Percentiles rank a stretch among this genome's conserved stretches.
Evolutionary conservation across 1,140 invertebrate species (phyloP).

Genomic region (Neuroterus valhalla): DNA sequence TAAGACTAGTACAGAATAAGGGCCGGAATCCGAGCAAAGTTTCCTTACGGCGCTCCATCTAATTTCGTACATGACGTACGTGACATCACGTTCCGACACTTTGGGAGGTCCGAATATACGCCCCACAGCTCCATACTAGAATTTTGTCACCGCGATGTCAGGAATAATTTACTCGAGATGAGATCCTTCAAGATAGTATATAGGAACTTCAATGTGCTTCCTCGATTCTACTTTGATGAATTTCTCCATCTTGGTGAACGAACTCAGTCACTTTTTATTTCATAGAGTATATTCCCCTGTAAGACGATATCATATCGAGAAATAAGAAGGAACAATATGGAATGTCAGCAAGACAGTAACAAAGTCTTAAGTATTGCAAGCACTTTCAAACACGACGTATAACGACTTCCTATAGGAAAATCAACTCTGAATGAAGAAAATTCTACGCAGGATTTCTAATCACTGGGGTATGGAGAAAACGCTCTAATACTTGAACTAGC

Average conservation of each 20-base stretch:
- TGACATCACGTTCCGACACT: conserved; percentile 28
- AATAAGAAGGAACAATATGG: background rate
- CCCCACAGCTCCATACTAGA: conserved; percentile 2
- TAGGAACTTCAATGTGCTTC: too few species aligned
- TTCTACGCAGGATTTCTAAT: background rate
- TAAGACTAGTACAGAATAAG: conserved; percentile 27
- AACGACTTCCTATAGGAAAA: background rate
- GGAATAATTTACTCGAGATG: conserved; percentile 18
- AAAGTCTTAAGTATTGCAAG: background rate
- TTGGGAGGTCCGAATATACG: conserved; percentile 13
- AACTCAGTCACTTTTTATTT: too few species aligned
- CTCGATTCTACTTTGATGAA: too few species aligned
- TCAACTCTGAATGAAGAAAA: background rate
- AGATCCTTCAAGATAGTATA: too few species aligned
- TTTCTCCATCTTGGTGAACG: too few species aligned
- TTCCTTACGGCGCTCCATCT: conserved; percentile 20
- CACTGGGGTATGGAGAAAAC: background rate
- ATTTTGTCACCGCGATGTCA: background rate
- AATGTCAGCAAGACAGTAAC: background rate
- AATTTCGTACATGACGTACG: conserved; percentile 25
- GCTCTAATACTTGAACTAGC: background rate
- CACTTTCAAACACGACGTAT: background rate
- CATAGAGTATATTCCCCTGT: too few species aligned
- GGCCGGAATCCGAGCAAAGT: conserved; percentile 17
- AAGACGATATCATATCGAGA: too few species aligned